A percentile compares a stretch with the other conserved stretches of the same genome.
Evolutionary conservation across 2,113 vertebrate species (phyloP).

Genomic region (Engystomops pustulosus): DNA sequence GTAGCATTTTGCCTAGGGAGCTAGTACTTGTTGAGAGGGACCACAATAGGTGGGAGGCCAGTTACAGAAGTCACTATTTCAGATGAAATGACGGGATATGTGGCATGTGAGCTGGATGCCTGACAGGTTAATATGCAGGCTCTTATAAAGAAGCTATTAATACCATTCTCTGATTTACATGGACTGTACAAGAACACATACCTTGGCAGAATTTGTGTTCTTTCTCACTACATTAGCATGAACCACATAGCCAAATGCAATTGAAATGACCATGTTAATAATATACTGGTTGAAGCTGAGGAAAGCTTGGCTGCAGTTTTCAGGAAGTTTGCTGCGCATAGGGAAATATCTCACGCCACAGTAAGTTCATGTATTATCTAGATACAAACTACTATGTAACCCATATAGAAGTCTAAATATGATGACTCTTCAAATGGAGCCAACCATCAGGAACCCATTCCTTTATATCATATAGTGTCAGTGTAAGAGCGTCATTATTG

Average conservation of each 20-base stretch:
- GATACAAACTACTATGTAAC: too few relatives aligned
- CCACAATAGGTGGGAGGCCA: too few relatives aligned
- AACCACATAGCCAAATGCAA: neutral
- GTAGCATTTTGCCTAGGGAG: too few relatives aligned
- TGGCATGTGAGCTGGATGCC: neutral
- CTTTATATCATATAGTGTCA: too few relatives aligned
- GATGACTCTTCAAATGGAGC: too few relatives aligned
- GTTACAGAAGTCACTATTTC: slow-evolving; percentile 3
- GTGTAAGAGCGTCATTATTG: too few relatives aligned
- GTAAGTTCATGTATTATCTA: neutral
- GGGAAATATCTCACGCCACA: neutral
- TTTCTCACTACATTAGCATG: neutral
- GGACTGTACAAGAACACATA: neutral
- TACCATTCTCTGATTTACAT: neutral
- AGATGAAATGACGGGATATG: neutral
- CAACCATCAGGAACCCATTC: too few relatives aligned
- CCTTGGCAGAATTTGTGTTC: neutral
- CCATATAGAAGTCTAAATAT: too few relatives aligned
- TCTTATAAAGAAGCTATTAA: neutral
- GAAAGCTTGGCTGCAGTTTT: neutral
- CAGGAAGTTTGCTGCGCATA: neutral
- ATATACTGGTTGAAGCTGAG: neutral
- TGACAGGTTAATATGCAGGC: neutral
- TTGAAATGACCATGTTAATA: neutral
- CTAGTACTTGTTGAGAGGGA: too few relatives aligned